Base-by-base conservation (phyloP, 2,113 vertebrate species). In the Turnix velox region DNA sequence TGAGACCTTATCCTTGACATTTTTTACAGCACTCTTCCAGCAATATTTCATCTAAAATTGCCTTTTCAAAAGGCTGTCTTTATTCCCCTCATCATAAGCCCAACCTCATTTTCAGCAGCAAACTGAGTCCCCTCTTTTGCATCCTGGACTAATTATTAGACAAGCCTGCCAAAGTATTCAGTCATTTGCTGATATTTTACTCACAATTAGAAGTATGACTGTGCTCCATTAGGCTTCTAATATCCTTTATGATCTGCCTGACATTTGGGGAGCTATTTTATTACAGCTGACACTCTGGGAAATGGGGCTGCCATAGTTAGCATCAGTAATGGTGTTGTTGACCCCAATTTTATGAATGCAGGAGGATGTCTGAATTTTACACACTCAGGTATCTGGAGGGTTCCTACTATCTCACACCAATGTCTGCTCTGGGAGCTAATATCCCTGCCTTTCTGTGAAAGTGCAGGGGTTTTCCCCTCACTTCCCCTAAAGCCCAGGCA, bases 191-290 rank as follows among this genome's bases (percentile, higher is more conserved):
- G 92, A 57, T 96, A 90, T 96, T 97, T 96, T 87, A 93, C 90
- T 96, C 94, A 92, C 91, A 96, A 96, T 96, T 96, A 97, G 92
- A 90, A 87, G 65, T 63, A 81, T 75, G 81, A 96, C 92, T 93
- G 91, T 90, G 91, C 90, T 96, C 91, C 88, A 94, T 96, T 96
- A 97, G 91, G 79, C 61, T 88, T 79, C 86, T 95, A 90, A 96
- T 95, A 77, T 57, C 88, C 87, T 94, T 93, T 94, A 94, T 96
- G 92, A 66, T 89, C 85, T 42, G 65, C 30, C 88, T 95, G 95
- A 93, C 92, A 96, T 94, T 91, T 96, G 86, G 93, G 93, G 95
- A 96, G 79, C 86, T 88, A 4, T 72, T 95, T 92, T 85, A 95
- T 93, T 95, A 35, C 71, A 69, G 74, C 87, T 87, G 87, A 81